phyloP scores from a whole-genome alignment of 2,797 vertebrate genomes.

The Enteromius argenteus region DNA sequence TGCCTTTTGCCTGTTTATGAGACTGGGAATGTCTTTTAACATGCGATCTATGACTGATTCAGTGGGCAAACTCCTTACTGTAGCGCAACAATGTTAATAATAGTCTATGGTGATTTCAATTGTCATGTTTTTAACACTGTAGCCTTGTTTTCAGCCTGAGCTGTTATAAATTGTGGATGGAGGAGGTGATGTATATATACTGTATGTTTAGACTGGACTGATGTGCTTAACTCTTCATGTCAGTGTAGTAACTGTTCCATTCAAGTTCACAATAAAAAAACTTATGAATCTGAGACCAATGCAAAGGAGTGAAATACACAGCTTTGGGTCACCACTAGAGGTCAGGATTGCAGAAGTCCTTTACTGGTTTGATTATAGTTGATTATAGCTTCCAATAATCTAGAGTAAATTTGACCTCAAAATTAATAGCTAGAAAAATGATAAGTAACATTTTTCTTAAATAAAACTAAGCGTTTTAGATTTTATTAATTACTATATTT shows the following conservation, averaged over 20 bases:
- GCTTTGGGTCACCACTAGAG: slow-evolving; percentile 64
- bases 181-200: neutral
- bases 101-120: neutral
- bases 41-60: neutral
- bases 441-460: neutral
- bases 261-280: slow-evolving; percentile 70
- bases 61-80: neutral
- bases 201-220: slow-evolving; percentile 69
- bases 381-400: neutral
- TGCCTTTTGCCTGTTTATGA: slow-evolving; percentile 27
- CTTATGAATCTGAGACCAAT: slow-evolving; percentile 23
- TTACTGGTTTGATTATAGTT: neutral
- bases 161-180: neutral
- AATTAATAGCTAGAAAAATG: neutral
- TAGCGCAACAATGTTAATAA: neutral
- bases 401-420: neutral
- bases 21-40: slow-evolving; percentile 11
- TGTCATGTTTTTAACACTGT: slow-evolving; percentile 18
- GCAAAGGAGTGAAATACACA: neutral
- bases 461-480: neutral
- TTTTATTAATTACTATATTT: neutral
- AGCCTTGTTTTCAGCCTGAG: neutral
- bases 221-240: slow-evolving; percentile 70
- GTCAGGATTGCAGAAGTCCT: slow-evolving; percentile 55
- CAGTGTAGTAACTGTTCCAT: slow-evolving; percentile 76